phyloP scores from a whole-genome alignment of 2,888 invertebrate species.

The Azorinus chamasolen region DNA sequence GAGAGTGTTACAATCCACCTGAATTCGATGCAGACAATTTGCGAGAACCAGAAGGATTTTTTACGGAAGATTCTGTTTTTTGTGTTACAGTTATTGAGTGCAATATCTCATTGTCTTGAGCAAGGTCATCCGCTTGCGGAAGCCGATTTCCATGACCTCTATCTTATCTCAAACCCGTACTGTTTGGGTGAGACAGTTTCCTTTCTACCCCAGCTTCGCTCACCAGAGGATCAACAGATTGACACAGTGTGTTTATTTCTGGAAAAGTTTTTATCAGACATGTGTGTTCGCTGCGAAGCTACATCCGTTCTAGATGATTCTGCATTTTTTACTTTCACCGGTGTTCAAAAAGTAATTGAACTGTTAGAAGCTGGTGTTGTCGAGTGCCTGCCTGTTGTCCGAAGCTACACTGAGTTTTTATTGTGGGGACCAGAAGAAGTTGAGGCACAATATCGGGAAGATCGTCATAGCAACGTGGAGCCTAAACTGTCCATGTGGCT shows the following conservation, averaged over 20 bases:
- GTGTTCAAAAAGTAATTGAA: constrained; percentile 70
- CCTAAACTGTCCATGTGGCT: constrained; percentile 80
- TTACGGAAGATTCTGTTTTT: constrained; percentile 72
- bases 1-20: constrained; percentile 76
- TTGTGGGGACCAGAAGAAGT: constrained; percentile 78
- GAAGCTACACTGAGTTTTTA: constrained; percentile 79
- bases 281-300: constrained; percentile 62
- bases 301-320: constrained; percentile 58
- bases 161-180: constrained; percentile 73
- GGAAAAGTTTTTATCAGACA: constrained; percentile 73
- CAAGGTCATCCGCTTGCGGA: constrained; percentile 79
- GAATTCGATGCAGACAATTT: constrained; percentile 65
- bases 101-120: constrained; percentile 81
- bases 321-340: constrained; percentile 59
- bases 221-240: constrained; percentile 77
- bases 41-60: constrained; percentile 70
- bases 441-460: constrained; percentile 52
- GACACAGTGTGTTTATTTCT: constrained; percentile 78
- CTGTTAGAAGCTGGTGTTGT: constrained; percentile 72
- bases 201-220: constrained; percentile 78
- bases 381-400: constrained; percentile 76
- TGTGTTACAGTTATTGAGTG: constrained; percentile 77
- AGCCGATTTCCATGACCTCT: constrained; percentile 77
- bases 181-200: constrained; percentile 73
- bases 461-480: constrained; percentile 69